Percentiles rank a stretch among this genome's conserved stretches.
Evolutionary conservation across 2,888 invertebrate genomes (phyloP).

Genomic region (Campoplex nolae): DNA sequence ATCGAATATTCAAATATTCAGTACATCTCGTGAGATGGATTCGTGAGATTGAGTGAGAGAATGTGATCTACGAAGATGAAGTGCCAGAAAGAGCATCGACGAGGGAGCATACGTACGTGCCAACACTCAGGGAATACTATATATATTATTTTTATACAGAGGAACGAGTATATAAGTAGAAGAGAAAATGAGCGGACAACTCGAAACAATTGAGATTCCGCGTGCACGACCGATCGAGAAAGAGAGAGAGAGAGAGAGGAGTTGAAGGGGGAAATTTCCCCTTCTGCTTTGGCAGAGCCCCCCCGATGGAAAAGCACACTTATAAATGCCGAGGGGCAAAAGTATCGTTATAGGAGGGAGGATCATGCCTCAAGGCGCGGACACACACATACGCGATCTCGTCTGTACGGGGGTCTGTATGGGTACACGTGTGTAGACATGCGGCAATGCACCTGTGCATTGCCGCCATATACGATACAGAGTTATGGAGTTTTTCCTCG

Average conservation of each 20-base stretch:
- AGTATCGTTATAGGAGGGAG: slow-evolving; percentile 63
- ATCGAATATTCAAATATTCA: slow-evolving; percentile 37
- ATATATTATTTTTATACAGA: neutral
- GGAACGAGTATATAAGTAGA: slow-evolving; percentile 32
- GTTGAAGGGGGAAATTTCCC: slow-evolving; percentile 49
- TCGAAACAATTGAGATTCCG: slow-evolving; percentile 82
- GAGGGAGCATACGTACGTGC: slow-evolving; percentile 19
- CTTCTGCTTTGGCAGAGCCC: slow-evolving; percentile 53
- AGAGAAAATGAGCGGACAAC: slow-evolving; percentile 65
- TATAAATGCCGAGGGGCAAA: slow-evolving; percentile 71
- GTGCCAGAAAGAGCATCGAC: slow-evolving; percentile 57
- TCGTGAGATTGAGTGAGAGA: slow-evolving; percentile 46
- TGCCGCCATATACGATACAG: slow-evolving; percentile 83
- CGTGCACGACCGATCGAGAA: slow-evolving; percentile 75
- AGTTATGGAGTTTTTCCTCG: slow-evolving; percentile 84
- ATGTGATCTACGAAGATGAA: slow-evolving; percentile 23
- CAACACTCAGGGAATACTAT: neutral
- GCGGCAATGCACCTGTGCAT: slow-evolving; percentile 82
- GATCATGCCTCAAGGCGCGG: slow-evolving; percentile 65
- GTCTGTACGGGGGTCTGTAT: neutral
- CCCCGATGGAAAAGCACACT: slow-evolving; percentile 64
- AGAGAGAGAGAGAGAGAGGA: neutral
- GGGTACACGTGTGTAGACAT: neutral
- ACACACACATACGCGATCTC: slow-evolving; percentile 67
- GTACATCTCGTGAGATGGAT: neutral